These are phyloP conservation scores for Chaetoderma sp. DNA, from an alignment of 2,888 invertebrate species.

Conservation along the genomic window DNA sequence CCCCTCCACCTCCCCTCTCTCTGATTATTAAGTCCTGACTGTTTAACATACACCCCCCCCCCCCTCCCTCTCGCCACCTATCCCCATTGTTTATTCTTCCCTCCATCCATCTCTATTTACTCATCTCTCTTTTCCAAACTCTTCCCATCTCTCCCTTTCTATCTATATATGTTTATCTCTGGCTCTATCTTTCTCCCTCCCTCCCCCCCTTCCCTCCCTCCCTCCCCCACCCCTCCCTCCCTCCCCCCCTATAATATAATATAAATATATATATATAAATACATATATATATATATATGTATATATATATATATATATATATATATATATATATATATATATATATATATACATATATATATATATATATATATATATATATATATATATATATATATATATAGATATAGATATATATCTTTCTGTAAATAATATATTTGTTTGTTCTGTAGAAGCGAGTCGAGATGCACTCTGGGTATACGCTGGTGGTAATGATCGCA, in stretches of 20 bases:
- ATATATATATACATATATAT: no score
- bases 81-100: conserved; percentile 12
- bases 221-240: not conserved
- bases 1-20: conserved; percentile 6
- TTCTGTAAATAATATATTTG: no score
- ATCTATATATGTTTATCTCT: not conserved
- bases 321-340: no score
- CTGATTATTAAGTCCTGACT: conserved; percentile 3
- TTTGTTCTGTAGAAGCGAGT: not conserved
- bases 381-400: no score
- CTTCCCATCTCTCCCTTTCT: not conserved
- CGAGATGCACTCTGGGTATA: conserved; percentile 1
- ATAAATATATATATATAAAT: no score
- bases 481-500: not conserved
- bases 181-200: not conserved
- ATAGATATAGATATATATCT: no score
- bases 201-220: not conserved
- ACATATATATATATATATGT: no score
- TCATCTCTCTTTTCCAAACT: not conserved
- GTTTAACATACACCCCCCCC: not conserved
- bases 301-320: no score
- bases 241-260: no score
- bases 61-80: conserved; percentile 3
- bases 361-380: no score
- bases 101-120: conserved; percentile 7